These are phyloP conservation scores for Seladonia tumulorum DNA, from an alignment of 2,888 invertebrate genomes.

Conservation along the genomic window DNA sequence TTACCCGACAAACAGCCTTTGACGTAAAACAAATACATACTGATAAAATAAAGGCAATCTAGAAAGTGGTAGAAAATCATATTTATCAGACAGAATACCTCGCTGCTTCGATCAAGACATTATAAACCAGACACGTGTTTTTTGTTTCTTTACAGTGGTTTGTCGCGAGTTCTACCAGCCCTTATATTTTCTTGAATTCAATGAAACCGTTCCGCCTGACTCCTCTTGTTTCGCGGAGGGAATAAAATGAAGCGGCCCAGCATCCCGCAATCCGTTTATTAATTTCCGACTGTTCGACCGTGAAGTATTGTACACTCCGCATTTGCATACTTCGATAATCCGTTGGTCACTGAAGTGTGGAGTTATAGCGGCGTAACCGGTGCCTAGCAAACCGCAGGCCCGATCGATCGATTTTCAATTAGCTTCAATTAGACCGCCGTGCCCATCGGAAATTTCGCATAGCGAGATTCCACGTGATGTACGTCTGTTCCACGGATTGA, in stretches of 20 bases:
- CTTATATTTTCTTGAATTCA: not conserved
- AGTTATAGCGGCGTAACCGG: conserved; percentile 57
- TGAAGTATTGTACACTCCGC: conserved; percentile 64
- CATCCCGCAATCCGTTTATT: conserved; percentile 62
- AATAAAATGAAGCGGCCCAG: conserved; percentile 42
- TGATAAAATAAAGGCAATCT: too few relatives aligned
- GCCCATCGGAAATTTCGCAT: conserved; percentile 67
- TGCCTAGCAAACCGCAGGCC: conserved; percentile 63
- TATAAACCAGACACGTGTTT: not conserved
- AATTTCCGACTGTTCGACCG: conserved; percentile 61
- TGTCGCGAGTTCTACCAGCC: not conserved
- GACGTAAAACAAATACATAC: too few relatives aligned
- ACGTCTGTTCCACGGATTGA: conserved; percentile 44
- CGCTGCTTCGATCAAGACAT: too few relatives aligned
- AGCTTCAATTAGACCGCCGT: conserved; percentile 72
- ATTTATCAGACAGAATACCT: too few relatives aligned
- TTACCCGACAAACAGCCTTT: not conserved
- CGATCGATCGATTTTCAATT: conserved; percentile 74
- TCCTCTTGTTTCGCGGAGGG: not conserved
- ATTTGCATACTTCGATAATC: conserved; percentile 73
- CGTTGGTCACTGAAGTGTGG: conserved; percentile 69
- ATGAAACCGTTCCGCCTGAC: not conserved
- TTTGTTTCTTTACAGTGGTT: not conserved
- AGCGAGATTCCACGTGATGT: conserved; percentile 51
- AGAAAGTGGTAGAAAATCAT: too few relatives aligned